Percentiles rank a stretch among this genome's conserved stretches.
Evolutionary conservation across 2,888 invertebrate genomes (phyloP).

Genomic region (Sinelater perroti): DNA sequence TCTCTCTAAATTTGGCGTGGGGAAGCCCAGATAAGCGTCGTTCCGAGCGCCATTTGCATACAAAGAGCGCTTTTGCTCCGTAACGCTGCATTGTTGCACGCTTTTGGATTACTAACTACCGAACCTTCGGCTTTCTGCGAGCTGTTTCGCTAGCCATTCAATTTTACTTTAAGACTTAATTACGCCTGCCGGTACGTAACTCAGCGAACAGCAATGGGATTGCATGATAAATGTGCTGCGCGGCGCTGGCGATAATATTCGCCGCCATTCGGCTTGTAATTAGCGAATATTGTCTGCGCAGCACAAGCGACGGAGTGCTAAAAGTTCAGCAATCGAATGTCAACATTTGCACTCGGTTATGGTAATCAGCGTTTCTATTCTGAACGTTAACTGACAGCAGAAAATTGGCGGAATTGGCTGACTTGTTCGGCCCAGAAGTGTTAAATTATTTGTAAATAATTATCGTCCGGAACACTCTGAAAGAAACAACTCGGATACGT

Average conservation of each 20-base stretch:
- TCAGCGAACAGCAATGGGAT: slow-evolving; percentile 17
- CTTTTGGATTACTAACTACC: slow-evolving; percentile 41
- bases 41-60: slow-evolving; percentile 47
- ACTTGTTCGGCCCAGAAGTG: neutral
- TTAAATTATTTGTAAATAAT: neutral
- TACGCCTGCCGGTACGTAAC: slow-evolving; percentile 18
- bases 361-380: neutral
- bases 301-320: slow-evolving; percentile 4
- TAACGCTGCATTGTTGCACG: slow-evolving; percentile 43
- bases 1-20: slow-evolving; percentile 35
- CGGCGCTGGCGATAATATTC: slow-evolving; percentile 15
- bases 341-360: slow-evolving; percentile 6
- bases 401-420: too few relatives aligned
- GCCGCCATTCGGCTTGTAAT: slow-evolving; percentile 14
- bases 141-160: slow-evolving; percentile 31
- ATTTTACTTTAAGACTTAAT: slow-evolving; percentile 34
- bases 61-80: slow-evolving; percentile 44
- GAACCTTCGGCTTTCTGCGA: slow-evolving; percentile 21
- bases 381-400: too few relatives aligned
- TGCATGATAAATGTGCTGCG: slow-evolving; percentile 26
- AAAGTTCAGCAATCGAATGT: slow-evolving; percentile 10
- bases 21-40: slow-evolving; percentile 46
- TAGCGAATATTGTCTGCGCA: slow-evolving; percentile 12
- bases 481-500: neutral
- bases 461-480: neutral